Evolutionary conservation across 2,888 invertebrate genomes (phyloP), one percentile per base, ranked within the genome.

Genomic region (Habrosyne pyritoides): DNA sequence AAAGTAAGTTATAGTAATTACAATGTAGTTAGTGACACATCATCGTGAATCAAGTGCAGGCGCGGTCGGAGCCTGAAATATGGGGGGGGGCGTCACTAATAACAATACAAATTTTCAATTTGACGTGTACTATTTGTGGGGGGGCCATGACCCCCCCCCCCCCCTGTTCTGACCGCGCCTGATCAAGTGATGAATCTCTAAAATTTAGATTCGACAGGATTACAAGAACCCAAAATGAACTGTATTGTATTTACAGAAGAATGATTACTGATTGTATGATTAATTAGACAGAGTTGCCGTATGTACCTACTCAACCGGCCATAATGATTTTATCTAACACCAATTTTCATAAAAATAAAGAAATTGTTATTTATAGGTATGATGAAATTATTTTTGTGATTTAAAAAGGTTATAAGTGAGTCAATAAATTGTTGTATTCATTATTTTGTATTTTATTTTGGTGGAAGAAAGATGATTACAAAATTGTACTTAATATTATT

Each of bases 361-460:
- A 5, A 5, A 24, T 24, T 24, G 24, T 24, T 5, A 36, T 61
- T 53, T 57, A 28, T 57, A n/a, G n/a, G n/a, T n/a, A n/a, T n/a
- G n/a, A n/a, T 49, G 33, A 55, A 53, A 53, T 57, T 69, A 60
- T 72, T 66, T n/a, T 60, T 61, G 50, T 53, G 59, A 65, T 59
- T 60, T 42, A 18, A n/a, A 55, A 42, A 46, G 42, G 57, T 59
- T 56, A 63, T n/a, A 56, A 60, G 60, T 57, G 60, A 64, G 56
- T 65, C 21, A 73, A 59, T 67, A 68, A 69, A 71, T n/a, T 60
- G 30, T 63, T 71, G 24, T 53, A 49, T 59, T 51, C 36, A 47
- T 52, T 53, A 48, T 24, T 2, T 59, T 57, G 64, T 51, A 59
- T 63, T 14, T 26, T 49, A 22, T 21, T 10, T 18, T 1, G n/a